Conservation (phyloP, 1,140 invertebrate species). For the Liolophura sinensis region DNA sequence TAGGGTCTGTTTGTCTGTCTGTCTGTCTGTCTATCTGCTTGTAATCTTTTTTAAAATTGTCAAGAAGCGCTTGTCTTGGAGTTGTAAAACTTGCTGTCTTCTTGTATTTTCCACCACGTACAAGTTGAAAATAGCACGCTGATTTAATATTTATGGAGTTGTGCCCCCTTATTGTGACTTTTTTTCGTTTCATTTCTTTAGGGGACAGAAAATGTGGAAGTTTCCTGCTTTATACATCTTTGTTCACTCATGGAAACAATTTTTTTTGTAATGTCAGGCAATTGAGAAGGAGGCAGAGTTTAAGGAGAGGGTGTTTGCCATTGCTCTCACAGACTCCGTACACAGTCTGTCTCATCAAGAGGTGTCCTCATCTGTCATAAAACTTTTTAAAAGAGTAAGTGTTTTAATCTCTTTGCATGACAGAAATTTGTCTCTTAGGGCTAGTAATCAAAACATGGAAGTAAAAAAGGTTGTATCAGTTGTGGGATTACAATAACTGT, state of each 20-base stretch:
- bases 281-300: slow-evolving; percentile 60
- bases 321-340: slow-evolving; percentile 73
- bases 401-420: neutral
- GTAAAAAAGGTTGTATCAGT: neutral
- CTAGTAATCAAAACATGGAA: neutral
- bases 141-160: no score
- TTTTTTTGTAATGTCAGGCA: slow-evolving; percentile 30
- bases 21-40: no score
- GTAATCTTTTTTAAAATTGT: no score
- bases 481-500: no score
- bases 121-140: no score
- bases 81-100: no score
- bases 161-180: no score
- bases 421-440: neutral
- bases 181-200: no score
- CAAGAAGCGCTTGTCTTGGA: no score
- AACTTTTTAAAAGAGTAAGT: slow-evolving; percentile 39
- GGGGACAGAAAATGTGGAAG: neutral
- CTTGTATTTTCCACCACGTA: no score
- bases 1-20: no score
- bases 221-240: neutral
- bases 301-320: slow-evolving; percentile 68
- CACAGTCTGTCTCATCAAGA: slow-evolving; percentile 56
- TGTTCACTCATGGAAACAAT: neutral
- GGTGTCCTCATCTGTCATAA: slow-evolving; percentile 17